A percentile compares a stretch with the other conserved stretches of the same genome.
Evolutionary conservation across 1,140 invertebrate species (phyloP).

Genomic region (Pseudomyrmex gracilis): DNA sequence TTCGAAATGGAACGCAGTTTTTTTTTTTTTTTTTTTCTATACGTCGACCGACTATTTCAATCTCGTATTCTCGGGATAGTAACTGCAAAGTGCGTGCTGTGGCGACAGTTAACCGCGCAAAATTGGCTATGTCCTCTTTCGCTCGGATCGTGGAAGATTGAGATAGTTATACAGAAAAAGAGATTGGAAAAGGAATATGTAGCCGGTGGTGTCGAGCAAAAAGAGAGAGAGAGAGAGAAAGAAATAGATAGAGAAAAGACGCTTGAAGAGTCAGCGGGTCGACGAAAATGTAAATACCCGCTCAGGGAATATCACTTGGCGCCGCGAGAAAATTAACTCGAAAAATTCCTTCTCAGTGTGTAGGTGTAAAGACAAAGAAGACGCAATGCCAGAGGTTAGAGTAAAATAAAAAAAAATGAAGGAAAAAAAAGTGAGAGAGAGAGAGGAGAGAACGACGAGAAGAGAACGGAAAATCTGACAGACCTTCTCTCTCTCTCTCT

Average conservation of each 20-base stretch:
- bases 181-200: neutral
- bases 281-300: constrained; percentile 72
- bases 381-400: constrained; percentile 16
- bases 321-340: constrained; percentile 73
- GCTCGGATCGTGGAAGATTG: constrained; percentile 1
- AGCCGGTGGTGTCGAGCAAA: neutral
- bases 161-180: neutral
- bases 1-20: constrained; percentile 5
- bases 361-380: constrained; percentile 46
- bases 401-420: constrained; percentile 11
- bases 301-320: constrained; percentile 62
- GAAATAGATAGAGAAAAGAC: neutral
- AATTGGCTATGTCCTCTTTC: constrained; percentile 7
- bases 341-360: constrained; percentile 67
- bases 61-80: neutral
- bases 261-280: constrained; percentile 8
- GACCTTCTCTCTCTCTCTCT: constrained; percentile 12
- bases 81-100: constrained; percentile 6
- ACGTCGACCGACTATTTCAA: neutral
- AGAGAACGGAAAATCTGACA: neutral
- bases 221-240: neutral
- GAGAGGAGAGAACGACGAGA: constrained; percentile 9
- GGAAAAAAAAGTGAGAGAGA: neutral
- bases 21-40: no score
- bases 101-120: constrained; percentile 20